Base-by-base conservation (phyloP, 2,113 vertebrate genomes). In the Apteryx owenii region DNA sequence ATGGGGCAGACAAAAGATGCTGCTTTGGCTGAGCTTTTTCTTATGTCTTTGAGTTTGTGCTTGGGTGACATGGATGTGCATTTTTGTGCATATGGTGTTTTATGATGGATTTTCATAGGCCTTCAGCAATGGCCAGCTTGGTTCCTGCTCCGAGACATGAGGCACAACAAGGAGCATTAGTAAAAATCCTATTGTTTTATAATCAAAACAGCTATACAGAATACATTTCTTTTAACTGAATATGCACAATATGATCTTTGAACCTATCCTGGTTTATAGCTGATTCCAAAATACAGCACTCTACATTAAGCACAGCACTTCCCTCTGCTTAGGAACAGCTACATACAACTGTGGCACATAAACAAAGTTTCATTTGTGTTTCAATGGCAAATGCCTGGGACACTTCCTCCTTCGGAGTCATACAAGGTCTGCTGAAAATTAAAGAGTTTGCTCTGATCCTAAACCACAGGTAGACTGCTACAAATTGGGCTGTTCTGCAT, bases 311-410 rank as follows among this genome's bases (percentile, higher is more conserved):
- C 29, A 36, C 0, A 15, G 62, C 53, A 54, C 64, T 76, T 48
- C 23, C 40, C 42, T 50, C 44, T 19, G 19, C 69, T 72, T 53
- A 60, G 46, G 42, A 91, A 75, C 33, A 42, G 26, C 38, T 18
- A 22, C 16, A 48, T 8, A 28, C 21, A 28, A 2, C 0, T n/a
- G 40, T 26, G 44, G 56, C 13, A 6, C 0, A 1, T 42, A 60
- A 53, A 62, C 31, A 69, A 85, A 76, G 25, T 19, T 70, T 60
- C 42, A 50, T 36, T 76, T 71, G 17, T 60, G 69, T 38, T 84
- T 81, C 66, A 85, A 3, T 61, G 58, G 48, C 50, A 92, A 85
- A 70, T 29, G 31, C 70, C 84, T 54, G 73, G 6, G 16, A 1
- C 33, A 17, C 18, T 76, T 60, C 36, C 48, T 95, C 53, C 70